Evolutionary conservation across 2,888 invertebrate species (phyloP).

Genomic region (Ectemnius lituratus): DNA sequence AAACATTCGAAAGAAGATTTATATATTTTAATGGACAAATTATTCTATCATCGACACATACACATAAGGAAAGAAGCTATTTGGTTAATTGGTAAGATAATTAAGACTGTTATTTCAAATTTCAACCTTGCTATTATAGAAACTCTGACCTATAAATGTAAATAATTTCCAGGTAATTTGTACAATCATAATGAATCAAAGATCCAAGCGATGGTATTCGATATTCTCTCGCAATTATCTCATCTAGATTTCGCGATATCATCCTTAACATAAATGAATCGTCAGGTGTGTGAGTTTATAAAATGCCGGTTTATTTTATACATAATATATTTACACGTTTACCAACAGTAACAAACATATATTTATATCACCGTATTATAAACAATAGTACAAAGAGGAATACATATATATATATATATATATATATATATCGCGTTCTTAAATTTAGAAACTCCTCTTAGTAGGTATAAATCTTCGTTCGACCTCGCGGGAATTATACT

Average conservation of each 20-base stretch:
- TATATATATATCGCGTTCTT: not conserved
- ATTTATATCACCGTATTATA: not conserved
- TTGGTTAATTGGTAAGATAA: slow-evolving; percentile 72
- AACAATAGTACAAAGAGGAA: slow-evolving; percentile 15
- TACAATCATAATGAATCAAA: slow-evolving; percentile 62
- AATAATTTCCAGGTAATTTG: slow-evolving; percentile 68
- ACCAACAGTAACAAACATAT: slow-evolving; percentile 4
- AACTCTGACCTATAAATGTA: slow-evolving; percentile 16
- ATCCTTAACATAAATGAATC: slow-evolving; percentile 16
- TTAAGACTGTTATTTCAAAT: slow-evolving; percentile 10
- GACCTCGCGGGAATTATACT: slow-evolving; percentile 26
- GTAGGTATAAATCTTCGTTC: slow-evolving; percentile 57
- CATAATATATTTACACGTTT: slow-evolving; percentile 13
- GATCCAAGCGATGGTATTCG: slow-evolving; percentile 42
- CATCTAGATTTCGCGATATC: slow-evolving; percentile 51
- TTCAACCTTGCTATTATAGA: not conserved
- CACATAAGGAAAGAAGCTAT: slow-evolving; percentile 72
- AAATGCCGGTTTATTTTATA: slow-evolving; percentile 19
- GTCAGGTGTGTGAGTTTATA: slow-evolving; percentile 6
- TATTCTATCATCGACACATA: slow-evolving; percentile 62
- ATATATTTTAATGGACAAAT: slow-evolving; percentile 54
- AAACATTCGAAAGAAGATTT: slow-evolving; percentile 51
- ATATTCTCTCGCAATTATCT: slow-evolving; percentile 49
- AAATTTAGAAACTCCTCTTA: slow-evolving; percentile 50
- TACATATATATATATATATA: slow-evolving; percentile 24